Evolutionary conservation across 2,113 vertebrate species (phyloP), one percentile per base, ranked within the genome.

Genomic region (Nyctibius bracteatus): DNA sequence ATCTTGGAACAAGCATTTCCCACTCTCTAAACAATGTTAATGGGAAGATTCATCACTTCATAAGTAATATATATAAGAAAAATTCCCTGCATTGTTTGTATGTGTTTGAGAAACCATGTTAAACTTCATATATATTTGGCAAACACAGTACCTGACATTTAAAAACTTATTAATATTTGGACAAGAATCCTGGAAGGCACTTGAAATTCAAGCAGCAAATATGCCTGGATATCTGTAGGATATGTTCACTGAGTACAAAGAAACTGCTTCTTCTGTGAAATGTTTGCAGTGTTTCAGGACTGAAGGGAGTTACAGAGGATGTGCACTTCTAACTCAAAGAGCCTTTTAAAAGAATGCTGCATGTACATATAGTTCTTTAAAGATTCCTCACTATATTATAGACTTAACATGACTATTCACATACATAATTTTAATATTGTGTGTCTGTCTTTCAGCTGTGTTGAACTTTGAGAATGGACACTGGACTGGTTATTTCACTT

Each of bases 121-220:
- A 90, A 96, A 81, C 41, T 86, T 86, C 41, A 51, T 22, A 81
- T 46, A 12, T 80, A 74, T 88, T 81, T 51, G 4, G 5, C 88
- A 95, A 96, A 77, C 28, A 39, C 28, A 25, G 25, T 65, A 55
- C 80, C 62, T 94, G 91, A 96, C 87, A 92, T 97, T 97, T 89
- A 46, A 83, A 92, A 94, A 55, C 49, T 46, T 87, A 55, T 6
- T 25, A 81, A 86, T 95, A 88, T 96, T 96, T 96, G 66, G 43
- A 88, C 54, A 94, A 92, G 80, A 81, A 78, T 85, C 78, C 70
- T 77, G 31, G 39, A 96, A 86, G 72, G 82, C 21, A 43, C 46
- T 52, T 92, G n/a, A 94, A 91, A 93, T 90, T 90, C 74, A 92
- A 86, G 25, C 58, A 84, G 68, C 63, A 78, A 37, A 57, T 71